Evolutionary conservation across 2,113 vertebrate genomes (phyloP), one percentile per base, ranked within the genome.

Genomic region (Apaloderma vittatum): DNA sequence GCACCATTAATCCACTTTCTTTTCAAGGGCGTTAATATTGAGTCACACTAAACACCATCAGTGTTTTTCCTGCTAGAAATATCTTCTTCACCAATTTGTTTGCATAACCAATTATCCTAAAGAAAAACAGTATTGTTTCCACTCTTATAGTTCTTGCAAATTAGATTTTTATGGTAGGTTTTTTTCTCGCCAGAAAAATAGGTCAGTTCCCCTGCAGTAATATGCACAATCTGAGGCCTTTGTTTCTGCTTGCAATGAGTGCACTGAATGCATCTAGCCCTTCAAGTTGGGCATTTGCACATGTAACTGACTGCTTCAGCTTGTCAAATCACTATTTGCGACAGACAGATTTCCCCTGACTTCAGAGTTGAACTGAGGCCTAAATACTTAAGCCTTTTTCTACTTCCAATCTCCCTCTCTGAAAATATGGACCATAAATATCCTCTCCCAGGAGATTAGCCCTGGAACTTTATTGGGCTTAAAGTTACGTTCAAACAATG

Each of bases 381-480:
- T 79, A 94, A 94, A 94, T 94, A 85, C 78, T 89, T 85, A 73
- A 92, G 88, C 70, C 71, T 89, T 96, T 97, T 94, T 86, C 83
- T 92, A 72, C 70, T 87, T 93, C 63, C 88, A 92, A 27, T 77
- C 75, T 94, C 71, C 27, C 29, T 79, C 70, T 71, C 93, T 87
- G 80, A 95, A 96, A 96, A 92, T 87, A 90, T 40, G 65, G 91
- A 93, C 95, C 91, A 96, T 92, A 96, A 96, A 97, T 94, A 96
- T 96, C 74, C 62, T 90, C 54, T 96, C 90, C 75, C 86, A 67
- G n/a, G 91, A 90, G 86, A 92, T 90, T 78, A 78, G 88, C n/a
- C 55, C 84, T 93, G 85, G 63, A 91, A 95, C 83, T 90, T 91
- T 79, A 79, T 12, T 91, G 81, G 72, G 75, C 77, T 93, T 87